Evolutionary conservation across 2,113 vertebrate genomes (phyloP), one percentile per base, ranked within the genome.

Genomic region (Clarias batrachus): DNA sequence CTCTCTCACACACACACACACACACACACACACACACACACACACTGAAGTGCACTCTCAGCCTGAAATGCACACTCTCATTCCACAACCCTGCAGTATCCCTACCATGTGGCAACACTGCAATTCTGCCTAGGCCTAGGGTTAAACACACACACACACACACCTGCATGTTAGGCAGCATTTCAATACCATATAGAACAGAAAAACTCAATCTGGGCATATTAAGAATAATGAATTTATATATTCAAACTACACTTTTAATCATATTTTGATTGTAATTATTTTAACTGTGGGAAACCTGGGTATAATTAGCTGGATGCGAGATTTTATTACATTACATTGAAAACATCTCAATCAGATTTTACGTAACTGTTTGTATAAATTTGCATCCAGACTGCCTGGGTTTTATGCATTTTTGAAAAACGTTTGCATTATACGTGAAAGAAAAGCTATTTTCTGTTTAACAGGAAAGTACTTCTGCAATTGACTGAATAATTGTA

Each of bases 1-100:
- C 25, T 27, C 0, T 14, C 66, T 0, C 66, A 30, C 60, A 62
- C 62, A 25, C 62, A 63, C 60, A 63, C 62, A 63, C 62, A 63
- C 62, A 68, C 68, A 71, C 68, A 71, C 68, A 71, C 33, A 71
- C 33, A 71, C 33, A 71, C 30, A 71, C 68, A 68, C n/a, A 30
- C 3, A 70, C 66, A 70, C 33, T 41, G 3, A 74, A 77, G 48
- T 77, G 74, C 52, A 56, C 25, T 27, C 25, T 77, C 74, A 77
- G 74, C 25, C 74, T 54, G 25, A 77, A 77, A 77, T 77, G 41
- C 23, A 56, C 74, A 27, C 74, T 56, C 25, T 19, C 25, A 77
- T 27, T 56, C 52, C 25, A 27, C 71, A 52, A 74, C 37, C 21
- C 71, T 52, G 74, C 48, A n/a, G 23, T 30, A 78, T 78, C 52